Evolutionary conservation across 53 echinoderm and acorn worm species (phyloP), one percentile per base, ranked within the genome.

Genomic region (Patiria pectinifera): DNA sequence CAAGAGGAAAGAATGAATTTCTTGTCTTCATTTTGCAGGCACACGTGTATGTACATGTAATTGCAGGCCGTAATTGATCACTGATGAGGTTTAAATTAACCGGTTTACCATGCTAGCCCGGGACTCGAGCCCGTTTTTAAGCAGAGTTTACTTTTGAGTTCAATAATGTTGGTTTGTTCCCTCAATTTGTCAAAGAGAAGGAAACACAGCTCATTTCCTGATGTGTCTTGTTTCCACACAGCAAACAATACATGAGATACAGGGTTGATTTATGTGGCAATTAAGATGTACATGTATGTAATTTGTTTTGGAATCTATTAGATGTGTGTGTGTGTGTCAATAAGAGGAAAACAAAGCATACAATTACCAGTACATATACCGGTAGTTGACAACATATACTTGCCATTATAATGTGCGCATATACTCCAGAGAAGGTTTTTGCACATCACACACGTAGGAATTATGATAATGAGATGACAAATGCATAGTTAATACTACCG

Each of bases 51-150:
- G 35, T 35, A 35, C 35, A 35, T 35, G 18, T 70, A 4, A 70
- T 70, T 18, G 5, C 70, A 70, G 16, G 14, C 0, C 84, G 25
- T 84, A 84, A 84, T 84, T 84, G 66, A 24, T 84, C 15, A 62
- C 53, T 62, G 25, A 60, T 84, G 63, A 35, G 35, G 35, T 84
- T 84, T 63, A 84, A 84, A 62, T 84, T 84, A 63, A 15, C 62
- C 62, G 15, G 62, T 84, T 84, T 15, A 19, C 19, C 70, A 2
- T 60, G 23, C 62, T 25, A 21, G 5, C 19, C 11, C 23, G 22
- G 23, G 49, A 21, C 14, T 53, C 59, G 59, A 59, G 60, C 23
- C 58, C 14, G 83, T 23, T 10, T 19, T 48, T 8, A 4, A 15
- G 24, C 4, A 7, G 6, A 45, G 11, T 77, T 35, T 35, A 77